Evolutionary conservation across 2,888 invertebrate genomes (phyloP), one percentile per base, ranked within the genome.

Genomic region (Spisula subtruncata): DNA sequence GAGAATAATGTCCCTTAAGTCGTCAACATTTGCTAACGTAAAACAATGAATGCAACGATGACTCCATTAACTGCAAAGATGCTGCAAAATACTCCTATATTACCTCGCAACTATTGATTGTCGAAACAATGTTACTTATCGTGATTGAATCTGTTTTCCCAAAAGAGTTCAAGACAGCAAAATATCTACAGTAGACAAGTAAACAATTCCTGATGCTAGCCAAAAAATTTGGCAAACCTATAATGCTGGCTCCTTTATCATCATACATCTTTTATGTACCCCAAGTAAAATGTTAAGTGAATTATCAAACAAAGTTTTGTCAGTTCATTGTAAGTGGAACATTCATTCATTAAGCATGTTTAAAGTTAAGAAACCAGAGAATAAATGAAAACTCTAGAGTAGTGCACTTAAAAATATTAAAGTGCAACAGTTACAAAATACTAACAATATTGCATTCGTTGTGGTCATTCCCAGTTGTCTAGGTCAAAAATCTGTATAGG

Each of bases 141-240:
- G 51, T 85, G 85, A 85, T 85, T 85, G 80, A 85, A 85, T 85
- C 85, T 56, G 29, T 71, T 66, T 46, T 60, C 71, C 75, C 84
- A 25, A 51, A 48, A 75, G 51, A 71, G 32, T 46, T 71, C 51
- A 84, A n/a, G 29, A 71, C 75, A 75, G 20, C n/a, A n/a, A 60
- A 75, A 66, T 66, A 66, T 66, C 60, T 66, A 66, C 60, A 66
- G 60, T 12, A 66, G 60, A 66, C 60, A 66, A 25, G 60, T 25
- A 66, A 66, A 66, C 60, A 66, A 25, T 66, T 66, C 25, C 25
- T 25, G 60, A 66, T 25, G 60, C 10, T 66, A 66, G 60, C n/a
- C 60, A 66, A 66, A 60, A 66, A 66, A 25, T 66, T n/a, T n/a
- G 20, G 60, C 25, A 8, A 51, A 51, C 51, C 51, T 5, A 41